Base-by-base conservation (phyloP, 1,140 invertebrate genomes). In the Galendromus occidentalis region DNA sequence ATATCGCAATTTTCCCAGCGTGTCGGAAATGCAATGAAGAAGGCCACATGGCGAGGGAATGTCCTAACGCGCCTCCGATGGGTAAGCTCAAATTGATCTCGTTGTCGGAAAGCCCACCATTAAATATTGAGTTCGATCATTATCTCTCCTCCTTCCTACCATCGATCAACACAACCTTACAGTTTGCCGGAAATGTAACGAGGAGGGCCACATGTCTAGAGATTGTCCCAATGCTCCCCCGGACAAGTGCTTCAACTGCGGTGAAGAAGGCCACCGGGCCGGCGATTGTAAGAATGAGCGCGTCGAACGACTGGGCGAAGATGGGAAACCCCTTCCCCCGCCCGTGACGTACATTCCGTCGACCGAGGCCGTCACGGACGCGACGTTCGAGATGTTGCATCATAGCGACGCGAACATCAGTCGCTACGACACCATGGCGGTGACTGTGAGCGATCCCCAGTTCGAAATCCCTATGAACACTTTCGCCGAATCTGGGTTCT, bases 21-120 rank as follows among this genome's bases (percentile, higher is more conserved):
- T 74, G 75, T 66, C 74, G 69, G 29, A 74, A 73, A 18, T 79
- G 75, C 59, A 72, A 74, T 22, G 70, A 74, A 65, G 74, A 75
- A 7, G 73, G 72, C 2, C 74, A 77, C 39, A 73, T 75, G 65
- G 68, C 70, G n/a, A 66, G 74, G 25, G 74, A 77, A 33, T 77
- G 73, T 65, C 73, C 74, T 4, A 73, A 68, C 51, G 71, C 70
- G 9, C 69, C 39, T 42, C 70, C 55, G 33, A 68, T 68, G 66
- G 71, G 67, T 42, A 44, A 28, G 18, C 20, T 25, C 51, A 33
- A 2, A 4, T 59, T 25, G 25, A 17, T 4, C n/a, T 29, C 51
- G 17, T 25, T 22, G 2, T 25, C 14, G 12, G 33, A 22, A 25
- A 20, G 22, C n/a, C n/a, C n/a, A n/a, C n/a, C n/a, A n/a, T n/a